Conservation (phyloP, 35 echinoderm and acorn worm species). For the Patiria miniata region DNA sequence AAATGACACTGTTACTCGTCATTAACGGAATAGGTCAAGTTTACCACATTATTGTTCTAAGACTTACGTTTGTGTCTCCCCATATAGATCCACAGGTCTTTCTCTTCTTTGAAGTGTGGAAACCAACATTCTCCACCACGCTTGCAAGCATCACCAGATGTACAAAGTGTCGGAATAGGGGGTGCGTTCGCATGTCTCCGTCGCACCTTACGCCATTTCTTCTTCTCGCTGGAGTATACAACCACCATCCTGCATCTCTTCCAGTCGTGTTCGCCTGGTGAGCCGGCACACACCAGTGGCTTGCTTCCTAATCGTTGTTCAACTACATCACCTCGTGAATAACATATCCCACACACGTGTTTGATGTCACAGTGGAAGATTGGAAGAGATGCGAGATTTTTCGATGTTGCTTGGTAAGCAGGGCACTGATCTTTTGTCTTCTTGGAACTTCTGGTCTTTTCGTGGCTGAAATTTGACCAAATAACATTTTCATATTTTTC, state of each 20-base stretch:
- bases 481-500: too few species aligned
- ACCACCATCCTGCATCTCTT: slow-evolving; percentile 20
- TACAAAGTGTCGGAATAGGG: slow-evolving; percentile 48
- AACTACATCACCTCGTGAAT: neutral
- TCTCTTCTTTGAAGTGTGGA: slow-evolving; percentile 12
- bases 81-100: neutral
- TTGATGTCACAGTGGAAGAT: neutral
- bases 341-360: neutral
- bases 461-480: too few species aligned
- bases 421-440: neutral
- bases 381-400: neutral
- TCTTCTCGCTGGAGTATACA: neutral
- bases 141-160: slow-evolving; percentile 17
- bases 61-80: neutral
- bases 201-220: slow-evolving; percentile 51
- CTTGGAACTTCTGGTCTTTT: too few species aligned
- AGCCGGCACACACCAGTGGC: neutral
- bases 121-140: slow-evolving; percentile 67
- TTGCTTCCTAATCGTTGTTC: neutral
- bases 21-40: too few species aligned
- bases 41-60: too few species aligned
- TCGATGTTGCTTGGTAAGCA: neutral
- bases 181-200: slow-evolving; percentile 23
- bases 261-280: neutral
- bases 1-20: too few species aligned